phyloP scores from a whole-genome alignment of 2,888 invertebrate species.

The Xylota sylvarum region DNA sequence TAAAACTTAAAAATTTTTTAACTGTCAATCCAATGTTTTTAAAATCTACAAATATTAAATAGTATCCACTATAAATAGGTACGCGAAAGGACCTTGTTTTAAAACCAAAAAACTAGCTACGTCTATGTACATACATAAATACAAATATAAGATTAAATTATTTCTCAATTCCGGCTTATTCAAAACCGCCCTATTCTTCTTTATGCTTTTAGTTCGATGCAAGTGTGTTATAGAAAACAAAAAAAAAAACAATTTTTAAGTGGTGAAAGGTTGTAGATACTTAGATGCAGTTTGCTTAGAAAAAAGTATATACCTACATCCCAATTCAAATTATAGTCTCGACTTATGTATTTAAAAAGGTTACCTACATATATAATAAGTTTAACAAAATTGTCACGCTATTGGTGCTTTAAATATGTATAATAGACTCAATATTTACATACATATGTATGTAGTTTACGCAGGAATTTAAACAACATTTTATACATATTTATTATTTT shows the following conservation, averaged over 20 bases:
- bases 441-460: too few relatives aligned
- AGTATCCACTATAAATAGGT: background rate
- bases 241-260: background rate
- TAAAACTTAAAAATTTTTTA: background rate
- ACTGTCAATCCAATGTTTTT: too few relatives aligned
- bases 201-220: constrained; percentile 31
- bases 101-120: background rate
- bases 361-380: too few relatives aligned
- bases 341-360: too few relatives aligned
- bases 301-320: background rate
- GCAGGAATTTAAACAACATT: too few relatives aligned
- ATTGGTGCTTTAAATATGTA: too few relatives aligned
- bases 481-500: too few relatives aligned
- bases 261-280: constrained; percentile 22
- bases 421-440: too few relatives aligned
- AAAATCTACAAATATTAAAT: background rate
- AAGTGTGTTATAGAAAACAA: constrained; percentile 14
- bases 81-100: background rate
- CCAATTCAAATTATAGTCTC: background rate
- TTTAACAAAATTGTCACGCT: too few relatives aligned
- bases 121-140: background rate
- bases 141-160: background rate
- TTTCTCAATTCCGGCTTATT: constrained; percentile 1
- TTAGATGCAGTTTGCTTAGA: background rate
- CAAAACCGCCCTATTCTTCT: constrained; percentile 25